A percentile compares a stretch with the other conserved stretches of the same genome.
These are phyloP conservation scores for Idris sp. DNA, from an alignment of 1,140 invertebrate genomes.

Conservation along the genomic window DNA sequence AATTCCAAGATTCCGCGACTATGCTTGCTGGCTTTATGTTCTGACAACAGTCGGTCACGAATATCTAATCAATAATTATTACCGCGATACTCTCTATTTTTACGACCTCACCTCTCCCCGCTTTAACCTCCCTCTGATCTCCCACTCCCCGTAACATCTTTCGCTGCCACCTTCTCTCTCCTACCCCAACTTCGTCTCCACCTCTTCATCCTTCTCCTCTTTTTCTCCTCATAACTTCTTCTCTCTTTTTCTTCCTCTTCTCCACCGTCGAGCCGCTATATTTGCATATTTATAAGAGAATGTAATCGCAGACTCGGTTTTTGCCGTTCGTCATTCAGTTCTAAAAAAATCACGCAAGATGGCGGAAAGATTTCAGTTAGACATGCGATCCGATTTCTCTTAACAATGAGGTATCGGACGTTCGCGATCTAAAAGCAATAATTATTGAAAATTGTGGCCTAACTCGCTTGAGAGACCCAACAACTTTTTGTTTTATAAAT, in stretches of 20 bases:
- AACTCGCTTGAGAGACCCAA: slow-evolving; percentile 15
- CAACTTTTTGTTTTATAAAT: slow-evolving; percentile 26
- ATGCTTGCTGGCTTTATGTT: slow-evolving; percentile 44
- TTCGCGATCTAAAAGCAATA: slow-evolving; percentile 73
- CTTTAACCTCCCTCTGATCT: slow-evolving; percentile 29
- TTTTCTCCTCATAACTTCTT: slow-evolving; percentile 33
- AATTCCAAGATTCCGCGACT: slow-evolving; percentile 20
- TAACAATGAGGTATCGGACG: slow-evolving; percentile 70
- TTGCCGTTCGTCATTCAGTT: slow-evolving; percentile 71
- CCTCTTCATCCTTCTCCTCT: background rate
- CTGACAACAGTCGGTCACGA: slow-evolving; percentile 51
- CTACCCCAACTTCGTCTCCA: no score
- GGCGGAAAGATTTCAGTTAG: slow-evolving; percentile 77
- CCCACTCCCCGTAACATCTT: slow-evolving; percentile 29
- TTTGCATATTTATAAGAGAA: slow-evolving; percentile 79
- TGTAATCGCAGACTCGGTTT: slow-evolving; percentile 78
- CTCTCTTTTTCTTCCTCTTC: slow-evolving; percentile 38
- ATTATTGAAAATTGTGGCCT: slow-evolving; percentile 65
- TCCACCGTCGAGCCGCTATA: slow-evolving; percentile 66
- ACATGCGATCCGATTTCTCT: slow-evolving; percentile 78
- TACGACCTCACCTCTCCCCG: slow-evolving; percentile 58
- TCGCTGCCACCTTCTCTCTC: no score
- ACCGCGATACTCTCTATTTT: slow-evolving; percentile 75
- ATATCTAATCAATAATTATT: slow-evolving; percentile 78
- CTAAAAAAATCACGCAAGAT: slow-evolving; percentile 75